Base-by-base conservation (phyloP, 2,797 vertebrate species). In the Coranthus polyacanthus region DNA sequence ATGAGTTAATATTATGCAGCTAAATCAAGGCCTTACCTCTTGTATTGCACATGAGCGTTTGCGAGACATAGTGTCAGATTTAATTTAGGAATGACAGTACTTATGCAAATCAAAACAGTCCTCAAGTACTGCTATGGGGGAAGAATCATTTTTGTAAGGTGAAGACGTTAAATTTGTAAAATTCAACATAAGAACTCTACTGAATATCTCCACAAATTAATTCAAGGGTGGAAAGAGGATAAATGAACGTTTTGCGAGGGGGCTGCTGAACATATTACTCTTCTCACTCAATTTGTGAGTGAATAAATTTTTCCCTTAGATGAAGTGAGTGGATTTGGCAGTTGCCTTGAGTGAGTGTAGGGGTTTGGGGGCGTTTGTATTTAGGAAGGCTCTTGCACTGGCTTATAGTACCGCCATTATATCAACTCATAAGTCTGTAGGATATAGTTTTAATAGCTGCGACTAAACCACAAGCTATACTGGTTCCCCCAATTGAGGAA, bases 1-100 rank as follows among this genome's bases (percentile, higher is more conserved):
- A 65, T 41, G 53, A 76, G 37, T 58, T 80, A 63, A 79, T 72
- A 59, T 74, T 75, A 78, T 54, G 60, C 56, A 44, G 61, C 58
- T 56, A 60, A 76, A 63, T 78, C 53, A 54, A 70, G 34, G 50
- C 62, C 42, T 49, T 46, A 60, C 73, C 70, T 57, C 62, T 51
- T 53, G 66, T 52, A 16, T 39, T 52, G 49, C 57, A 37, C 42
- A 37, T 50, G 64, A 41, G 18, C 62, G 44, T 63, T 55, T 12
- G 20, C 26, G 5, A 76, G 73, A 76, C 46, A 29, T 54, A 29
- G 42, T 75, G 74, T 75, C 75, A 72, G 51, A 74, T 65, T 78
- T 50, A 54, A 78, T 79, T 79, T 58, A 42, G 43, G 32, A 79
- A 62, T 64, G 66, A 45, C 49, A 45, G 57, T 16, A 39, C 70